Percentiles rank a stretch among this genome's conserved stretches.
Conservation (phyloP, 2,797 vertebrate genomes). For the Chelmon rostratus region DNA sequence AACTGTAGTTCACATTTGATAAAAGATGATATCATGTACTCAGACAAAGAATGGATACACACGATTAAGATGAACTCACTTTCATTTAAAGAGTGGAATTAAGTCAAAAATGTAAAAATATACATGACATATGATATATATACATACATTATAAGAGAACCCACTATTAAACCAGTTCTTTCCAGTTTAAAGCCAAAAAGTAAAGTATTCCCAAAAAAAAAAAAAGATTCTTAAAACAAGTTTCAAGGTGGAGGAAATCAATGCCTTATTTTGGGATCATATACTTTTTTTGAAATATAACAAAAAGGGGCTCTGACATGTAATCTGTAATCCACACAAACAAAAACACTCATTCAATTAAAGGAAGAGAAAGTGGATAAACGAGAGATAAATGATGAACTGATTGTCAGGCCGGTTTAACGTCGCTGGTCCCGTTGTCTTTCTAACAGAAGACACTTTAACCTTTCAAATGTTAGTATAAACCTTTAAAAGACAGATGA, state of each 20-base stretch:
- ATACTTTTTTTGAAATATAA: conserved; percentile 10
- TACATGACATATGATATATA: conserved; percentile 57
- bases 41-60: conserved; percentile 14
- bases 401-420: conserved; percentile 70
- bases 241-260: conserved; percentile 26
- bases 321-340: conserved; percentile 9
- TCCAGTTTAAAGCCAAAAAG: conserved; percentile 71
- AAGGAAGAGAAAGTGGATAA: conserved; percentile 5
- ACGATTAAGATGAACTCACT: conserved; percentile 17
- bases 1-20: conserved; percentile 66
- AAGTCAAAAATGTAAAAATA: conserved; percentile 61
- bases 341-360: conserved; percentile 10
- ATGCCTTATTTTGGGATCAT: neutral
- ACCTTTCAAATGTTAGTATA: conserved; percentile 32
- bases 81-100: conserved; percentile 32
- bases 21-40: conserved; percentile 16
- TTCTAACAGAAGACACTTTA: conserved; percentile 11
- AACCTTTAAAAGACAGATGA: conserved; percentile 12
- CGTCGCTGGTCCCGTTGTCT: conserved; percentile 3
- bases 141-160: conserved; percentile 54
- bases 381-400: neutral
- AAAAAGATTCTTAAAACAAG: conserved; percentile 1
- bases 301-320: neutral
- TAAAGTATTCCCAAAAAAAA: conserved; percentile 12
- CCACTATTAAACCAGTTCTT: conserved; percentile 53